Conservation (phyloP, 2,888 invertebrate genomes). For the Pseudoips prasinana region DNA sequence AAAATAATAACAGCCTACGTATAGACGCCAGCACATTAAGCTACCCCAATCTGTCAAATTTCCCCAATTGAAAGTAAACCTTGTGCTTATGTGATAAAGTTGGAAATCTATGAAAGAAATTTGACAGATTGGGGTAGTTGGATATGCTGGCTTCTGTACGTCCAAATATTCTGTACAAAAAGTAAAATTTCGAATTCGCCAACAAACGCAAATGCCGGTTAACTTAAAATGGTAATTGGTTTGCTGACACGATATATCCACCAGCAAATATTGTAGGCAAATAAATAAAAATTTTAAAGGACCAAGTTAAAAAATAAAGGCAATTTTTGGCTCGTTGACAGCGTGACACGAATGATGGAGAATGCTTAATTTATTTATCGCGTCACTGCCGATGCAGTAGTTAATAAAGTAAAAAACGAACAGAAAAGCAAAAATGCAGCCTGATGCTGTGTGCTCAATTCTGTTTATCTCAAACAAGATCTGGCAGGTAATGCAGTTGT, state of each 20-base stretch:
- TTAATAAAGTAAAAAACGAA: not conserved
- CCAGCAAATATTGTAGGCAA: constrained; percentile 43
- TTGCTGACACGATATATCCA: constrained; percentile 42
- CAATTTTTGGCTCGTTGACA: constrained; percentile 17
- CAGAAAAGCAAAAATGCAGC: not conserved
- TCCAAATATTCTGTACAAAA: constrained; percentile 12
- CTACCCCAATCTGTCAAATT: no score
- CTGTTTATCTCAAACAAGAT: no score
- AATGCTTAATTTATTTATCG: constrained; percentile 3
- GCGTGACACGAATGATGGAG: constrained; percentile 7
- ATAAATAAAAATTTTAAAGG: constrained; percentile 40
- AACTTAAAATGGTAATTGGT: constrained; percentile 50
- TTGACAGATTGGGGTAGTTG: no score
- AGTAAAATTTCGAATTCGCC: constrained; percentile 21
- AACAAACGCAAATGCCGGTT: constrained; percentile 35
- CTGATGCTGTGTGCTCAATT: no score
- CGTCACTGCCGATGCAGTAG: not conserved
- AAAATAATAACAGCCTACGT: no score
- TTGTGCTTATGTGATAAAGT: no score
- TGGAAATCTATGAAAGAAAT: no score
- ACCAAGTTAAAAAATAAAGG: constrained; percentile 18
- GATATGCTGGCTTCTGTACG: no score
- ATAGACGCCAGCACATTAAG: no score
- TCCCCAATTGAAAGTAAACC: no score
- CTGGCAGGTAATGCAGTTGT: no score